Evolutionary conservation across 2,113 vertebrate species (phyloP).

Genomic region (Alligator sinensis): DNA sequence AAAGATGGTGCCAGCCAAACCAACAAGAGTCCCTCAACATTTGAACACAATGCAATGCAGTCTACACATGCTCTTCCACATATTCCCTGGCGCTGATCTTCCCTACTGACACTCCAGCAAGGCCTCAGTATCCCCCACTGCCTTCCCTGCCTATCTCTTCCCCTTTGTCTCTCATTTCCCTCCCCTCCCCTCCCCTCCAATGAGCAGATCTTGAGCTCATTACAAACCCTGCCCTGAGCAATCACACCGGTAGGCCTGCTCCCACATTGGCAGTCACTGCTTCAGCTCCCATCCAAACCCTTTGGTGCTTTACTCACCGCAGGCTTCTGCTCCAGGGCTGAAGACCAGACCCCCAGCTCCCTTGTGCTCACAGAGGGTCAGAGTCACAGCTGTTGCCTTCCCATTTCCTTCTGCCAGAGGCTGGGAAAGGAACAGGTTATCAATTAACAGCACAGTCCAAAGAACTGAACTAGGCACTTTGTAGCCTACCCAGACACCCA

Average conservation of each 20-base stretch:
- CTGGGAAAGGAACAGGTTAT: constrained; percentile 16
- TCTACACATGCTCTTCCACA: not conserved
- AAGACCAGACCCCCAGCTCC: not conserved
- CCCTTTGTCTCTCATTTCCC: not conserved
- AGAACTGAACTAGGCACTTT: constrained; percentile 20
- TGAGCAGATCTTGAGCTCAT: not conserved
- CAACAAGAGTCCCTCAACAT: not conserved
- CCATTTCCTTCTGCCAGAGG: no score
- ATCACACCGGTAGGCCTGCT: not conserved
- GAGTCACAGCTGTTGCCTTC: not conserved
- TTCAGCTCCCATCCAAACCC: not conserved
- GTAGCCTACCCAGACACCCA: no score
- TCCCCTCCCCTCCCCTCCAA: not conserved
- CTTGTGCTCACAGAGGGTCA: no score
- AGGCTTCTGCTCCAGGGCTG: not conserved
- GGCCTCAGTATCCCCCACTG: not conserved
- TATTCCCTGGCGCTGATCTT: not conserved
- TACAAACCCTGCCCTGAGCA: no score
- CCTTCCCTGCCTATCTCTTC: not conserved
- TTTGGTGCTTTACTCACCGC: not conserved
- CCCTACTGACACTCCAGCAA: no score
- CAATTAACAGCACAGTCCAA: constrained; percentile 71
- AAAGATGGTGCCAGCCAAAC: not conserved
- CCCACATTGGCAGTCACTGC: not conserved
- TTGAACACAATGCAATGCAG: not conserved